Conservation (phyloP, 2,113 vertebrate species). For the Anser cygnoides region DNA sequence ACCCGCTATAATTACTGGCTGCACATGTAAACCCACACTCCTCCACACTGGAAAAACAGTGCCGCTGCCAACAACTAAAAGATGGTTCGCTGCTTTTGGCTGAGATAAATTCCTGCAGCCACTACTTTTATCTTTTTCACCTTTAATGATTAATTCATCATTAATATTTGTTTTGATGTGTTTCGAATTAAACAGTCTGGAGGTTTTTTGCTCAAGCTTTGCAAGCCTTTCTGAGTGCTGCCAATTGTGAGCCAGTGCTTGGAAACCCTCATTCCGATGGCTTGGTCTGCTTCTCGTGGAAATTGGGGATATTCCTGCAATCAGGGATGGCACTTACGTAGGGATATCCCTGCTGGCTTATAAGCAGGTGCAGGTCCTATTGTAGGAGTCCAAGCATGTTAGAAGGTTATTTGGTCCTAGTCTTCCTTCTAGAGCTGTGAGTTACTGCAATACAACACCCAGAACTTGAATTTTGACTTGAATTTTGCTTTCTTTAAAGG, state of each 20-base stretch:
- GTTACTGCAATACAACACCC: neutral
- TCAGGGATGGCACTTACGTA: rapidly evolving
- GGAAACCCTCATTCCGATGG: rapidly evolving
- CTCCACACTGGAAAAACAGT: neutral
- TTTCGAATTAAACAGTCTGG: conserved; percentile 50
- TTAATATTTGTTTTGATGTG: conserved; percentile 52
- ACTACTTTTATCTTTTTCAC: conserved; percentile 35
- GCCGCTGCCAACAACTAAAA: neutral
- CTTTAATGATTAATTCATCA: conserved; percentile 42
- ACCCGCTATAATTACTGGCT: conserved; percentile 26
- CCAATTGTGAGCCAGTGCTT: neutral
- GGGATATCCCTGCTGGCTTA: neutral
- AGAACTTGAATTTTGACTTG: neutral
- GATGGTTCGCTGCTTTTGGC: neutral
- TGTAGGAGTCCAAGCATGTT: neutral
- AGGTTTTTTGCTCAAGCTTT: conserved; percentile 10
- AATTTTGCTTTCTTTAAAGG: neutral
- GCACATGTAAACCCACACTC: conserved; percentile 29
- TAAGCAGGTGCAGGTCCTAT: neutral
- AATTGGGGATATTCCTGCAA: neutral
- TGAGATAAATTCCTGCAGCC: conserved; percentile 18
- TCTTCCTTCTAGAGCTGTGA: neutral
- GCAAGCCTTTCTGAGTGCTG: neutral
- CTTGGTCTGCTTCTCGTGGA: neutral
- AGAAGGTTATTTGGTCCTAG: neutral